A percentile compares a stretch with the other conserved stretches of the same genome.
Conservation (phyloP, 1,140 invertebrate genomes). For the Homalodisca vitripennis region DNA sequence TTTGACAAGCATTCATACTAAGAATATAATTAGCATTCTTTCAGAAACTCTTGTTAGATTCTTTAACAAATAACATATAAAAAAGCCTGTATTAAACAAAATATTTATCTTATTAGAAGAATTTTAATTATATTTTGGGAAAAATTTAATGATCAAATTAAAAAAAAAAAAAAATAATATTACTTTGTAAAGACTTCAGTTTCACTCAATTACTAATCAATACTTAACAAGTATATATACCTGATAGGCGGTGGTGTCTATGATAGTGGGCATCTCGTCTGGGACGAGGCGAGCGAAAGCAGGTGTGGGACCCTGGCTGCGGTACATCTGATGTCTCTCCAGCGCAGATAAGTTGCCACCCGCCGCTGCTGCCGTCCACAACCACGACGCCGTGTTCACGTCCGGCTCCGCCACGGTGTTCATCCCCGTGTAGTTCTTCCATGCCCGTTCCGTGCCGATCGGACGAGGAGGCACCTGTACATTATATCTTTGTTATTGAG, state of each 20-base stretch:
- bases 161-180: too few relatives aligned
- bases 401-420: conserved; percentile 32
- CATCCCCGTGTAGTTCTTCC: conserved; percentile 40
- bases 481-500: too few relatives aligned
- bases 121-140: too few relatives aligned
- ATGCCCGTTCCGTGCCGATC: conserved; percentile 59
- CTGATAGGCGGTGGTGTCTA: conserved; percentile 25
- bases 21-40: too few relatives aligned
- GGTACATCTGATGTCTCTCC: conserved; percentile 28
- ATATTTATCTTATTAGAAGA: too few relatives aligned
- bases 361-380: conserved; percentile 24
- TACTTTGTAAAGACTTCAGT: too few relatives aligned
- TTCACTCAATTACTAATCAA: too few relatives aligned
- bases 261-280: conserved; percentile 26
- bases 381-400: conserved; percentile 34
- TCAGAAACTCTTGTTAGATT: too few relatives aligned
- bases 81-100: too few relatives aligned
- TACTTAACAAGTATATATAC: not conserved
- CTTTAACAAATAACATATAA: too few relatives aligned
- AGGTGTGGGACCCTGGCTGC: not conserved
- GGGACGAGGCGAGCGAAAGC: not conserved
- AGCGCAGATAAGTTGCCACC: conserved; percentile 6
- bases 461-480: conserved; percentile 65
- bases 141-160: too few relatives aligned
- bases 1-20: too few relatives aligned